A percentile compares a stretch with the other conserved stretches of the same genome.
Evolutionary conservation across 2,113 vertebrate species (phyloP).

Genomic region (Piprites chloris): DNA sequence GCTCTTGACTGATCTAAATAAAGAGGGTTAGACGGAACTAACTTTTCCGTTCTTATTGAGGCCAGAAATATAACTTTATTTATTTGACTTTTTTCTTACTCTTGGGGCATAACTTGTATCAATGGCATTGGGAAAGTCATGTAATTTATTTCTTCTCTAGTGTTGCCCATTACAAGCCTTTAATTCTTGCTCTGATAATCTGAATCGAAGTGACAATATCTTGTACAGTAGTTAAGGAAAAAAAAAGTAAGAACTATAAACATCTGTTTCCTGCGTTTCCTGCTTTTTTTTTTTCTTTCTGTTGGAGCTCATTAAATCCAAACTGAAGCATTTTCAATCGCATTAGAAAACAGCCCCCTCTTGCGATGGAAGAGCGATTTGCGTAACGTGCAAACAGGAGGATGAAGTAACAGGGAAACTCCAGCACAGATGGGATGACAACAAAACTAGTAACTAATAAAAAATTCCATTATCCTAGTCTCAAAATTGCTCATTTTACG

Average conservation of each 20-base stretch:
- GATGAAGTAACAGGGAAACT: not conserved
- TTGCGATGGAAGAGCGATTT: constrained; percentile 56
- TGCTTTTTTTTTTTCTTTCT: not conserved
- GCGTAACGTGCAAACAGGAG: not conserved
- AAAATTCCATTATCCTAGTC: not conserved
- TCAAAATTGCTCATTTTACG: not conserved
- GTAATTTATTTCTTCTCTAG: not conserved
- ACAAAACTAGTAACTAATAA: not conserved
- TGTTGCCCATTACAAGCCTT: not conserved
- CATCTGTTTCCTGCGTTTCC: not conserved
- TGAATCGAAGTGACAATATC: not conserved
- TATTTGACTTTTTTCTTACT: not conserved
- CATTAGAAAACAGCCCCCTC: constrained; percentile 70
- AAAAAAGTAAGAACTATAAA: not conserved
- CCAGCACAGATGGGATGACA: not conserved
- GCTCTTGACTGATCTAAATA: not conserved
- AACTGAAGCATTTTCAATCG: not conserved
- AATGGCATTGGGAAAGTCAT: not conserved
- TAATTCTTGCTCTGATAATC: not conserved
- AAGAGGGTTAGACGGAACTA: not conserved
- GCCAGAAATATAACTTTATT: not conserved
- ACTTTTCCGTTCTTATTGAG: not conserved
- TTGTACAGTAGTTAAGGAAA: not conserved
- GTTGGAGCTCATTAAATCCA: not conserved
- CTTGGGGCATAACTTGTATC: not conserved